Evolutionary conservation across 2,888 invertebrate species (phyloP).

Genomic region (Conus canariensis): DNA sequence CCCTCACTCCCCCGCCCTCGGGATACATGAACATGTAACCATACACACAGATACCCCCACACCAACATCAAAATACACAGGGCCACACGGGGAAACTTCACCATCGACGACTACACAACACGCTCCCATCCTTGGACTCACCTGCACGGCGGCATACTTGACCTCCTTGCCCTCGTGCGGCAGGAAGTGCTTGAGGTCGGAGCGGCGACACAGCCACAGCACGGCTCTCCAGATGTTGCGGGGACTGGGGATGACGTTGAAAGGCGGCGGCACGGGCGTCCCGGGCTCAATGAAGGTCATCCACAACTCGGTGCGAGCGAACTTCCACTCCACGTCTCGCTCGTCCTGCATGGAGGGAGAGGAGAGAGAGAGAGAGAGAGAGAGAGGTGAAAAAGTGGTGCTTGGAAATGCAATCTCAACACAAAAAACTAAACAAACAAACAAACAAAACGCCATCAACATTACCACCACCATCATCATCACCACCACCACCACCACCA

Average conservation of each 20-base stretch:
- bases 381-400: too few species aligned
- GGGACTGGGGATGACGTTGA: slow-evolving; percentile 63
- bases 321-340: slow-evolving; percentile 66
- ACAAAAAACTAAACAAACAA: neutral
- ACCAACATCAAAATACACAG: too few species aligned
- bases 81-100: too few species aligned
- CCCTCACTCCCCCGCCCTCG: neutral
- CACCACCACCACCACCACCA: too few species aligned
- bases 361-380: neutral
- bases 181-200: slow-evolving; percentile 45
- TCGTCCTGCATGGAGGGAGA: slow-evolving; percentile 52
- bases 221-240: slow-evolving; percentile 48
- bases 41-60: neutral
- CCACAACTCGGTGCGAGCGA: slow-evolving; percentile 65
- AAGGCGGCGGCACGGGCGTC: slow-evolving; percentile 62
- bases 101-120: too few species aligned
- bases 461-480: neutral
- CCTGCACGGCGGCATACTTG: slow-evolving; percentile 51
- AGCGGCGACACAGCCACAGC: slow-evolving; percentile 47
- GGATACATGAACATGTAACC: too few species aligned
- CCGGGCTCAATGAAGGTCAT: slow-evolving; percentile 66
- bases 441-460: too few species aligned
- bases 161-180: slow-evolving; percentile 51
- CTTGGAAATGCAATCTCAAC: too few species aligned
- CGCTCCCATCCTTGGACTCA: neutral